These are phyloP conservation scores for Arizona elegans DNA, from an alignment of 2,113 vertebrate species.

Conservation along the genomic window DNA sequence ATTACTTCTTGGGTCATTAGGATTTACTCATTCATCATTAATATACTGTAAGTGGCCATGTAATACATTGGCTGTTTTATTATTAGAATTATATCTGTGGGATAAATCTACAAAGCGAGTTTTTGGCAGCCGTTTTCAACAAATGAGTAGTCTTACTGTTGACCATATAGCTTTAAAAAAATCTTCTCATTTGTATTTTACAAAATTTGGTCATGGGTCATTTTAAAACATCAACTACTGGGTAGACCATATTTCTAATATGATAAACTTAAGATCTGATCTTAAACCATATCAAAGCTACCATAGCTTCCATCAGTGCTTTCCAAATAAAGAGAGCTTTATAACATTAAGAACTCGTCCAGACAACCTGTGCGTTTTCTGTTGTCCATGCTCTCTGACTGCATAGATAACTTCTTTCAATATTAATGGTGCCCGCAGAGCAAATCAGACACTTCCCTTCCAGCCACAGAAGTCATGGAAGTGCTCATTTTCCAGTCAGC, in stretches of 20 bases:
- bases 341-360: not conserved
- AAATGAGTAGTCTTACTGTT: not conserved
- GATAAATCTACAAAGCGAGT: not conserved
- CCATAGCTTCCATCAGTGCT: not conserved
- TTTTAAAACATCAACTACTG: not conserved
- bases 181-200: not conserved
- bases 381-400: not conserved
- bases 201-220: not conserved
- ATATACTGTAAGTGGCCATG: not conserved
- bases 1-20: not conserved
- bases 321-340: not conserved
- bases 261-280: not conserved
- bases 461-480: not conserved
- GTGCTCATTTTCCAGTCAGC: not conserved
- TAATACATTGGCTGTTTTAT: not conserved
- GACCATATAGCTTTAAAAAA: not conserved
- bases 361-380: not conserved
- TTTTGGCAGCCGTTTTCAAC: not conserved
- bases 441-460: not conserved
- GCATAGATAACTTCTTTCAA: not conserved
- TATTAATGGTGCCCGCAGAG: not conserved
- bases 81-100: not conserved
- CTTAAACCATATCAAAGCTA: not conserved
- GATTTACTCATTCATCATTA: not conserved
- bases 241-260: not conserved